Percentiles rank a stretch among this genome's conserved stretches.
Conservation (phyloP, 2,888 invertebrate species). For the Ashinkailepas kermadecensis region DNA sequence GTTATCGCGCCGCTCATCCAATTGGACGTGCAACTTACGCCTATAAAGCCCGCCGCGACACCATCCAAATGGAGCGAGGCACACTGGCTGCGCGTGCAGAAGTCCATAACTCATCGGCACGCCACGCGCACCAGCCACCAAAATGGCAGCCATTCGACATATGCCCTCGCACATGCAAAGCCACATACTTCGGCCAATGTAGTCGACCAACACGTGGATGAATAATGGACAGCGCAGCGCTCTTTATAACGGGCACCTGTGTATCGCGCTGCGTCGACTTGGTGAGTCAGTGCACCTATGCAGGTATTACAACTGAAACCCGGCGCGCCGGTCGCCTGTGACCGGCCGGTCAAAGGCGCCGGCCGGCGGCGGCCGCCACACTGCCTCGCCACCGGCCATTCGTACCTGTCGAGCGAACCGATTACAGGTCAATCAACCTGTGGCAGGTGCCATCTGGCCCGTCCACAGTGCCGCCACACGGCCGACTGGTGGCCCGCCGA, state of each 20-base stretch:
- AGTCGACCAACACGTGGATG: neutral
- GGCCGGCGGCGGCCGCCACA: neutral
- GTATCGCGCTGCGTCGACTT: neutral
- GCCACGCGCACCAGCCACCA: neutral
- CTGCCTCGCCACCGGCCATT: neutral
- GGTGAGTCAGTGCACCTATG: neutral
- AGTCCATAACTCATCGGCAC: neutral
- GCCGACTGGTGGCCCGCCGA: too few species aligned
- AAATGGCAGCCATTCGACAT: neutral
- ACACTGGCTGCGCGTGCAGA: neutral
- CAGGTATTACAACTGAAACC: neutral
- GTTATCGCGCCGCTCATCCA: neutral
- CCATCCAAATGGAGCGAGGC: neutral
- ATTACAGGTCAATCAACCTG: neutral
- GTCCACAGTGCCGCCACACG: too few species aligned
- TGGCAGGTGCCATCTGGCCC: neutral
- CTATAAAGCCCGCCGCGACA: neutral
- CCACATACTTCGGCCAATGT: neutral
- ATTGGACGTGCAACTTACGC: neutral
- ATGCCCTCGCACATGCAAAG: constrained; percentile 8
- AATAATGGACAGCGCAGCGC: neutral
- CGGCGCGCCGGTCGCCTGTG: neutral
- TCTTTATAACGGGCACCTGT: neutral
- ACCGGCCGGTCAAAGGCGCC: neutral
- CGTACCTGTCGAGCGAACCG: neutral